These are phyloP conservation scores for Mimachlamys varia DNA, from an alignment of 2,888 invertebrate genomes.

Conservation along the genomic window DNA sequence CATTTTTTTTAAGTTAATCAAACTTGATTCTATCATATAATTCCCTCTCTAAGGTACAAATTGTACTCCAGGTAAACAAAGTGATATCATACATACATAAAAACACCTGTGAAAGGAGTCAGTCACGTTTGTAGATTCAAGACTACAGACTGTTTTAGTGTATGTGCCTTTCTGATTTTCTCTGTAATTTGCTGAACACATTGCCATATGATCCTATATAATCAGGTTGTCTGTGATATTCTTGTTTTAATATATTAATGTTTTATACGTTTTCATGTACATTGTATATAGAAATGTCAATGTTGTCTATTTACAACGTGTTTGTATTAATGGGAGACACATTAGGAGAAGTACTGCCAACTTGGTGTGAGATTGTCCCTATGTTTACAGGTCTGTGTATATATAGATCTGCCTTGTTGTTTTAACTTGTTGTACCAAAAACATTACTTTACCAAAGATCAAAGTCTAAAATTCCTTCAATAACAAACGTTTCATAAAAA, in stretches of 20 bases:
- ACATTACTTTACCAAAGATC: background rate
- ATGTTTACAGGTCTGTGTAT: too few relatives aligned
- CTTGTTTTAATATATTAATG: background rate
- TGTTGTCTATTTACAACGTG: background rate
- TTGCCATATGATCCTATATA: slow-evolving; percentile 22
- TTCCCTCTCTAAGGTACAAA: too few relatives aligned
- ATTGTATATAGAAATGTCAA: background rate
- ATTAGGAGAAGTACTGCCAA: slow-evolving; percentile 12
- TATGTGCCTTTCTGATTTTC: background rate
- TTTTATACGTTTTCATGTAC: background rate
- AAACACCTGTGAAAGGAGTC: too few relatives aligned
- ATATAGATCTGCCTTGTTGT: too few relatives aligned
- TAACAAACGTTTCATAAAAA: too few relatives aligned
- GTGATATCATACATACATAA: too few relatives aligned
- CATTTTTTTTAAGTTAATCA: too few relatives aligned
- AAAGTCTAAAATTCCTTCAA: background rate
- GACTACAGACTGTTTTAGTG: background rate
- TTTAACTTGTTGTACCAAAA: background rate
- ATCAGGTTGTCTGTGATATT: background rate
- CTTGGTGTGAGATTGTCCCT: background rate
- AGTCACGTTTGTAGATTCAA: background rate
- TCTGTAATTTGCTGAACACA: background rate
- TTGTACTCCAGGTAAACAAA: too few relatives aligned
- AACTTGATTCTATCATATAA: too few relatives aligned
- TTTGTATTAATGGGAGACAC: background rate